These are phyloP conservation scores for Drosophila melanosoma DNA, from an alignment of 2,888 invertebrate genomes.

Conservation along the genomic window DNA sequence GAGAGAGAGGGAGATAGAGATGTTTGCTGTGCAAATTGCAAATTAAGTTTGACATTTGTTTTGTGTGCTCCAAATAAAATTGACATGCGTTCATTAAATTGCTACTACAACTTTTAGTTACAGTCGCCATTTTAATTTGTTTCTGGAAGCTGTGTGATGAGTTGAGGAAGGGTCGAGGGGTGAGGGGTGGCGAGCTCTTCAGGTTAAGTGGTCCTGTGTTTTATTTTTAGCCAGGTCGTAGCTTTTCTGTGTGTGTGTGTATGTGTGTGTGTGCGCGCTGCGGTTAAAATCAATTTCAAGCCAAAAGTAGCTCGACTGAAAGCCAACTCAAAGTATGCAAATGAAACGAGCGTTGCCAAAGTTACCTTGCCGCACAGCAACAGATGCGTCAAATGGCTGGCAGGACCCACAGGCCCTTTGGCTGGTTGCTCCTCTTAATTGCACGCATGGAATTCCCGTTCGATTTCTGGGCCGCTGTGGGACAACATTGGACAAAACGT, in stretches of 20 bases:
- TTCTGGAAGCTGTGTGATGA: background rate
- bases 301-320: conserved; percentile 12
- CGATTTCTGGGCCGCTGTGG: background rate
- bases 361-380: conserved; percentile 33
- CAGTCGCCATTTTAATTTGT: conserved; percentile 18
- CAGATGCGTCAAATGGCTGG: conserved; percentile 44
- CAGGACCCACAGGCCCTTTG: conserved; percentile 32
- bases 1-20: background rate
- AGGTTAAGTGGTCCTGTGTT: conserved; percentile 27
- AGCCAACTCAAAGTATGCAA: conserved; percentile 64
- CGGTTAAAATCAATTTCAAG: conserved; percentile 57
- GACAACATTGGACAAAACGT: background rate
- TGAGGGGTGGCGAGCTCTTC: conserved; percentile 1
- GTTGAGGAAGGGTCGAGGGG: background rate
- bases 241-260: conserved; percentile 6
- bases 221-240: conserved; percentile 41
- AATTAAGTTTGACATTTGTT: conserved; percentile 62
- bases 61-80: conserved; percentile 61
- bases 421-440: conserved; percentile 54
- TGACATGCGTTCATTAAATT: conserved; percentile 74
- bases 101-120: conserved; percentile 28
- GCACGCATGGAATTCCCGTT: conserved; percentile 57
- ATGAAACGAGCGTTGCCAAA: conserved; percentile 53
- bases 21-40: conserved; percentile 21
- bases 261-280: conserved; percentile 9